Evolutionary conservation across 92 coral and sea anemone species (phyloP), one percentile per base, ranked within the genome.

Genomic region (Ricordea florida): DNA sequence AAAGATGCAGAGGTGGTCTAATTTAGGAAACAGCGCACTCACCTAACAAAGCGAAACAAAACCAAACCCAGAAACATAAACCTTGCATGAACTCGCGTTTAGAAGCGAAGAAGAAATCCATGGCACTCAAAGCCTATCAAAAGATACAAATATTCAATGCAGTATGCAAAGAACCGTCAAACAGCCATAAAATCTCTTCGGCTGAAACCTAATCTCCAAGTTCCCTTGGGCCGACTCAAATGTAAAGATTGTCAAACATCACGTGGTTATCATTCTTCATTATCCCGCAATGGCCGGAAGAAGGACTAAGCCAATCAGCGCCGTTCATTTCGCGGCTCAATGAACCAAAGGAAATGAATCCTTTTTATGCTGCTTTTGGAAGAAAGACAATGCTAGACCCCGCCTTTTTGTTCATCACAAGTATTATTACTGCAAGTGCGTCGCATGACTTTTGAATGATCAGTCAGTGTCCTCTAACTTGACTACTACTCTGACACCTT

Each of bases 211-310:
- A 40, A 58, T 42, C 69, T 17, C 6, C n/a, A 15, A 21, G 31
- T 14, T 61, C 14, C 27, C 11, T 6, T 10, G 29, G 2, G 53
- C 55, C 50, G 76, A 29, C 35, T 22, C 42, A 33, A 72, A 64
- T 46, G 86, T 78, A 23, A 21, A 38, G 63, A 56, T 65, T 59
- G 79, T 40, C 38, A 27, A 41, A 17, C 38, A 50, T 86, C 92
- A 86, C 87, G 92, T 86, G 92, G 66, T 64, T 72, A 76, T 71
- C 90, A 78, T 78, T 85, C 81, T 78, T 70, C 63, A 78, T 85
- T 70, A 79, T 67, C 45, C 70, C 49, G 21, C 20, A n/a, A 59
- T 44, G 78, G 68, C 84, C 79, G 79, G 87, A 84, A 84, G 87
- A 66, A 15, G n/a, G 25, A 6, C 21, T 59, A 30, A 60, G 53